Base-by-base conservation (phyloP, 2,888 invertebrate genomes). In the Ramazzottius varieornatus region DNA sequence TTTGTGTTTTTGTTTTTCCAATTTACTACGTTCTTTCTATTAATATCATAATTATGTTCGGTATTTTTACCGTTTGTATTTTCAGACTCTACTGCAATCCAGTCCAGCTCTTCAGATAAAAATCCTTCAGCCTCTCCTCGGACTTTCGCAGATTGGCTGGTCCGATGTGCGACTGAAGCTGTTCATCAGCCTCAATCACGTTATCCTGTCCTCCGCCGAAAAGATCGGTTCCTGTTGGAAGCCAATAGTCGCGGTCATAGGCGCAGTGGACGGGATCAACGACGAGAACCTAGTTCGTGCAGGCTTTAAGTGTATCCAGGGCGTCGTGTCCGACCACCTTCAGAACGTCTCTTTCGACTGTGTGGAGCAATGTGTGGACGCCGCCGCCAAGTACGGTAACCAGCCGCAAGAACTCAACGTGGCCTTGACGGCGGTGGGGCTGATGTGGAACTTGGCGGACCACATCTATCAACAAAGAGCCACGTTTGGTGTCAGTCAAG, bases 361-460 rank as follows among this genome's bases (percentile, higher is more conserved):
- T 76, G 81, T 96, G 70, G 88, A 88, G 33, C 81, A 86, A 64
- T 91, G 87, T 74, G 85, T 93, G 29, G 87, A 88, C 69, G 89
- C 92, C 0, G 91, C 93, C 1, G 88, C 92, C 0, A 89, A 88
- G 74, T 98, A 94, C 79, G 94, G 94, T 32, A 84, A 86, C 24
- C 98, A 98, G 79, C 88, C 87, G 54, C 88, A 89, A 75, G 94
- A 98, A 77, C 80, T 96, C 65, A 98, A 98, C 78, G 93, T 96
- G 73, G 91, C 92, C 33, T 81, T 98, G 46, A 94, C 94, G 2
- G 93, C 96, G 54, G 88, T 98, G 65, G 94, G 94, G 29, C 80
- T 93, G 65, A 86, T 94, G 91, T 96, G 94, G 96, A 96, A 94
- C 75, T 92, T 96, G 72, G 91, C 93, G 0, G 96, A 96, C 78